Base-by-base conservation (phyloP, 2,797 vertebrate genomes). In the Uromys caudimaculatus region DNA sequence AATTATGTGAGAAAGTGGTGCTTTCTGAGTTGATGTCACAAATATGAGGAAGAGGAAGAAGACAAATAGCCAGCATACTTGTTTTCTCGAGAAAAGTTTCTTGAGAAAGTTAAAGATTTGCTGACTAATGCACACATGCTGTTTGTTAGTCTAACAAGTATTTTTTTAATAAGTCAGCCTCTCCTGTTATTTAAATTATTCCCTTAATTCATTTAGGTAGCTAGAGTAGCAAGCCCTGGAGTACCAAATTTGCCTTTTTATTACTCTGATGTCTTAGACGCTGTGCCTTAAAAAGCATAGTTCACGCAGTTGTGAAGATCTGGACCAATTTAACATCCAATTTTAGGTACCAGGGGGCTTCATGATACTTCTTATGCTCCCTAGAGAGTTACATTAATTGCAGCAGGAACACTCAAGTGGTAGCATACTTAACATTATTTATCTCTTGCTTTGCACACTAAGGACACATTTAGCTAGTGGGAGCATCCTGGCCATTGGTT, bases 361-460 rank as follows among this genome's bases (percentile, higher is more conserved):
- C 23, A 17, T 60, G 35, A 56, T 90, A 69, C 38, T 27, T 90
- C 78, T 3, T 58, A 95, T 96, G 75, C 41, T 96, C 88, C 54
- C 64, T 81, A 35, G 85, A 90, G 94, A 67, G 38, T 91, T 85
- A 21, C 73, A 73, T 85, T 97, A 95, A 94, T 96, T 96, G 90
- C 58, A 79, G 58, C 17, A 88, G 77, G 27, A 95, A 90, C 62
- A 73, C 44, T 0, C 3, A 83, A 77, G 69, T 94, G 82, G 47
- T 95, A 90, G 81, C 79, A 82, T 44, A 62, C 75, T 97, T 97
- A 95, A 75, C 89, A 82, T 97, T 96, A 94, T 97, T 98, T 96
- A 96, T 96, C 76, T 88, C 89, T 58, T 87, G 76, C 85, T 96
- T 83, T 44, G 38, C 79, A 84, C 94, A 82, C 50, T 29, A 75